Evolutionary conservation across 2,888 invertebrate species (phyloP).

Genomic region (Agonopterix alstromeriana): DNA sequence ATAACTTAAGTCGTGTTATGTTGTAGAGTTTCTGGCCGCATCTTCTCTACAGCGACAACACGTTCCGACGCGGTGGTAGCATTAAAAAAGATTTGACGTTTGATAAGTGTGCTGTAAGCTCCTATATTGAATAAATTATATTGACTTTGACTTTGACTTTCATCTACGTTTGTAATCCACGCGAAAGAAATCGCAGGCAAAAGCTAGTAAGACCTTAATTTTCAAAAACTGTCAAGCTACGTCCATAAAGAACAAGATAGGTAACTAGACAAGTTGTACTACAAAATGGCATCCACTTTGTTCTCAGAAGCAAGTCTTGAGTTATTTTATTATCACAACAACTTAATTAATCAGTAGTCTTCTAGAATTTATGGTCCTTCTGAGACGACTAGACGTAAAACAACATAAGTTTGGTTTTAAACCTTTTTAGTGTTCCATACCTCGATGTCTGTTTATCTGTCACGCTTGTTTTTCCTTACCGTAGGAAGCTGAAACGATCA

Average conservation of each 20-base stretch:
- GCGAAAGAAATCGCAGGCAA: not conserved
- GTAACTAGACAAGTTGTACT: not conserved
- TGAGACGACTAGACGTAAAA: conserved; percentile 9
- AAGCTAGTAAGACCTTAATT: not conserved
- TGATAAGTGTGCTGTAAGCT: too few relatives aligned
- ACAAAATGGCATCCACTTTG: not conserved
- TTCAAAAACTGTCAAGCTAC: too few relatives aligned
- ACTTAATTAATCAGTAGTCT: conserved; percentile 12
- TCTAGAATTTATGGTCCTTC: conserved; percentile 8
- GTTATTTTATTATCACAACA: conserved; percentile 10
- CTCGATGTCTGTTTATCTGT: too few relatives aligned
- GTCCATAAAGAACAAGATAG: not conserved
- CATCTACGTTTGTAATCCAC: not conserved
- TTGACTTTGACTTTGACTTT: too few relatives aligned
- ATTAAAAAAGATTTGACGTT: too few relatives aligned
- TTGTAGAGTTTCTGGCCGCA: too few relatives aligned
- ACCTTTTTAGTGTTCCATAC: conserved; percentile 5
- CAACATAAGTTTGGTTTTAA: conserved; percentile 10
- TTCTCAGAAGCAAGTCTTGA: not conserved
- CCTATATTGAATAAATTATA: too few relatives aligned
- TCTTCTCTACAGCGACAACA: too few relatives aligned
- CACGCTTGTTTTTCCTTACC: too few relatives aligned
- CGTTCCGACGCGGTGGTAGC: too few relatives aligned
- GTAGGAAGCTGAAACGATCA: too few relatives aligned
- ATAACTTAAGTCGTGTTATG: too few relatives aligned